phyloP scores from a whole-genome alignment of 1,140 invertebrate genomes.

The Augochlora pura region DNA sequence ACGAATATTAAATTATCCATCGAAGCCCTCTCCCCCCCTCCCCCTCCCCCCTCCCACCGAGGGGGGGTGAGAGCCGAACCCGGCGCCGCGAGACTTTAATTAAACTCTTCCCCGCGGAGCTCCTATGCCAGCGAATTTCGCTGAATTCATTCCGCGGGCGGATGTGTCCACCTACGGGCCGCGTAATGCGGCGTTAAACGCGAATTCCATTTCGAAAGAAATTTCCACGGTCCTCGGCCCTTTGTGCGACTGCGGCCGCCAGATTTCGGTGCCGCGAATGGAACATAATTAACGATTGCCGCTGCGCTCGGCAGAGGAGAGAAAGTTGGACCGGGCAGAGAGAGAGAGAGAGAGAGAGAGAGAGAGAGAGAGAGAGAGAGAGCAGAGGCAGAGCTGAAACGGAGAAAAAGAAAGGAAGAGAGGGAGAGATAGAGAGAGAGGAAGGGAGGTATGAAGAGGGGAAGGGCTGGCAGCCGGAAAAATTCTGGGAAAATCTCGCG shows the following conservation, averaged over 20 bases:
- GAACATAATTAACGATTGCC: slow-evolving; percentile 18
- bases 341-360: background rate
- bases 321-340: background rate
- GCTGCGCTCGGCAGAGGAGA: background rate
- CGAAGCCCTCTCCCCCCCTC: too few relatives aligned
- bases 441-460: too few relatives aligned
- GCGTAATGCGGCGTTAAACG: slow-evolving; percentile 20
- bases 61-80: background rate
- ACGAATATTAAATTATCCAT: slow-evolving; percentile 22
- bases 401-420: background rate
- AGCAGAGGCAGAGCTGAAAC: too few relatives aligned
- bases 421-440: background rate
- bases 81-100: slow-evolving; percentile 3
- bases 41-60: too few relatives aligned
- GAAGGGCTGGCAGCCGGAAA: background rate
- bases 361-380: background rate
- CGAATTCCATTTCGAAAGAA: slow-evolving; percentile 21
- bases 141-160: slow-evolving; percentile 11
- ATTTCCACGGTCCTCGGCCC: slow-evolving; percentile 3
- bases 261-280: background rate
- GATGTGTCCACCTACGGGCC: background rate
- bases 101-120: slow-evolving; percentile 10
- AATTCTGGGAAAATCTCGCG: background rate
- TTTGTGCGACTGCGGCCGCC: too few relatives aligned
- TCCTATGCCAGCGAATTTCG: background rate